A percentile compares a stretch with the other conserved stretches of the same genome.
These are phyloP conservation scores for Nyctereutes procyonoides DNA, from an alignment of 2,113 vertebrate species.

Conservation along the genomic window DNA sequence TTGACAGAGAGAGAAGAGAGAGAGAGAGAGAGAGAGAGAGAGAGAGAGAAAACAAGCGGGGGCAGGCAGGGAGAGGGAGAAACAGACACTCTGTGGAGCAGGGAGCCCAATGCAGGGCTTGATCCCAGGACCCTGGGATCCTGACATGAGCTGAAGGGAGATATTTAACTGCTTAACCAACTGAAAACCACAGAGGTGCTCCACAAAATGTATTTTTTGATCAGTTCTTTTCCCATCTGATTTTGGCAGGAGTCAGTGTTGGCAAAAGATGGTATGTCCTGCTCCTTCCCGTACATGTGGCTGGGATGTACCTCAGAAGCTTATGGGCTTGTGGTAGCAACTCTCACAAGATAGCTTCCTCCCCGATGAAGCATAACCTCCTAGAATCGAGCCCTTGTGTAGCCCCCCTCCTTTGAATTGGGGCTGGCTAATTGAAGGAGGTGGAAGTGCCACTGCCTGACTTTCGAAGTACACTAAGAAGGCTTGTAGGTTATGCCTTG, in stretches of 20 bases:
- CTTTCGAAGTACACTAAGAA: not conserved
- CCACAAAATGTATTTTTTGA: not conserved
- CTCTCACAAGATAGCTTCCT: not conserved
- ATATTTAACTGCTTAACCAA: too few relatives aligned
- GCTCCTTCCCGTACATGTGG: fast-evolving
- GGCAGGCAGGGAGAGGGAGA: too few relatives aligned
- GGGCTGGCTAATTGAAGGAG: not conserved
- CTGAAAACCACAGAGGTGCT: too few relatives aligned
- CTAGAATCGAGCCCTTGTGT: not conserved
- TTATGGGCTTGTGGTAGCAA: not conserved
- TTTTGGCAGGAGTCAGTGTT: not conserved
- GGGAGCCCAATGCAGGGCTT: too few relatives aligned
- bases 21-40: too few relatives aligned
- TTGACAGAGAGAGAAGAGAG: too few relatives aligned
- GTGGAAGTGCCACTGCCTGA: not conserved
- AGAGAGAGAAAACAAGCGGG: too few relatives aligned
- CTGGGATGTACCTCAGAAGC: not conserved
- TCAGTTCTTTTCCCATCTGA: not conserved
- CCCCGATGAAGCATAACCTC: too few relatives aligned
- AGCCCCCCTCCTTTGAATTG: not conserved
- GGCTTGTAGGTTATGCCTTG: not conserved
- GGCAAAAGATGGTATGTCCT: not conserved
- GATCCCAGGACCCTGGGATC: too few relatives aligned
- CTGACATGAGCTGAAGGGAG: too few relatives aligned
- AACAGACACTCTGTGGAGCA: too few relatives aligned